phyloP scores from a whole-genome alignment of 1,140 invertebrate genomes.

The Aphidius gifuensis region DNA sequence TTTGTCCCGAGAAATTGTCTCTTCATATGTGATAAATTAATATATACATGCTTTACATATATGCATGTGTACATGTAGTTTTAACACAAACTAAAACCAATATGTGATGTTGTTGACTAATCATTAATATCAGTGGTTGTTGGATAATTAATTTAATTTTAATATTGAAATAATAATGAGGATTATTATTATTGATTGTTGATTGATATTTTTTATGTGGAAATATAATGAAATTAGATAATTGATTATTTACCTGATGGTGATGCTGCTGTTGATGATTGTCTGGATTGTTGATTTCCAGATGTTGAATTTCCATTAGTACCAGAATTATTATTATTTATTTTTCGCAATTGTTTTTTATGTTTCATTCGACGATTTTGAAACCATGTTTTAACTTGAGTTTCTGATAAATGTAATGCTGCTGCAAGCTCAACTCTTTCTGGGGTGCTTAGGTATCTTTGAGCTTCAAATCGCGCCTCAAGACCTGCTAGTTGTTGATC shows the following conservation, averaged over 20 bases:
- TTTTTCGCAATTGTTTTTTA: slow-evolving; percentile 87
- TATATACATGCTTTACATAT: slow-evolving; percentile 10
- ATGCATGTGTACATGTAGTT: neutral
- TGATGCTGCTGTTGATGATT: slow-evolving; percentile 40
- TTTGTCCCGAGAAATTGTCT: slow-evolving; percentile 28
- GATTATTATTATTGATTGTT: too few relatives aligned
- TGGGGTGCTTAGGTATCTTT: slow-evolving; percentile 95
- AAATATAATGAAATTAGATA: too few relatives aligned
- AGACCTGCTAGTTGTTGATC: slow-evolving; percentile 93
- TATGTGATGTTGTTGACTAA: neutral
- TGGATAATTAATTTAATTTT: too few relatives aligned
- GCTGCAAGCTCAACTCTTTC: slow-evolving; percentile 93
- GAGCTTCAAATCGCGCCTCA: slow-evolving; percentile 92
- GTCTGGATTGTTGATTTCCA: slow-evolving; percentile 33
- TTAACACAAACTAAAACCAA: slow-evolving; percentile 7
- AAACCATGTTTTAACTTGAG: slow-evolving; percentile 98
- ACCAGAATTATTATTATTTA: slow-evolving; percentile 52
- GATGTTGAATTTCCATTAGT: slow-evolving; percentile 26
- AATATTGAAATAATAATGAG: too few relatives aligned
- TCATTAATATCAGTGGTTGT: neutral
- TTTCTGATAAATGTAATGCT: slow-evolving; percentile 89
- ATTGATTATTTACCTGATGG: slow-evolving; percentile 41
- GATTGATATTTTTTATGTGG: too few relatives aligned
- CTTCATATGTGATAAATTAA: neutral
- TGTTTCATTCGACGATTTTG: slow-evolving; percentile 97